A percentile compares a stretch with the other conserved stretches of the same genome.
Conservation (phyloP, 2,888 invertebrate genomes). For the Mellilla xanthometata region DNA sequence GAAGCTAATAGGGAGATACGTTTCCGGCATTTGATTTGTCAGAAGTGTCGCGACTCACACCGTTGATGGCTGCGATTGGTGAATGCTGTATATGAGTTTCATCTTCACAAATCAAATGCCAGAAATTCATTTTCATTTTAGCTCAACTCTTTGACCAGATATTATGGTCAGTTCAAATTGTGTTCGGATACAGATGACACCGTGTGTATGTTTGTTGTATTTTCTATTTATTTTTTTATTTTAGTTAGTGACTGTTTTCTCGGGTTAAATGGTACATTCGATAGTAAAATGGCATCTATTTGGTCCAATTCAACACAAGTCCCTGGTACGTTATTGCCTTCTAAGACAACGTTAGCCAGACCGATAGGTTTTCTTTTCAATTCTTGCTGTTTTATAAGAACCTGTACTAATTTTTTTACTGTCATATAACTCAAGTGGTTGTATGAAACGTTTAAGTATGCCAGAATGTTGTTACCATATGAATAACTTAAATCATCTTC, state of each 20-base stretch:
- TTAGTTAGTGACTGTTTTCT: neutral
- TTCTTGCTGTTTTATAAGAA: neutral
- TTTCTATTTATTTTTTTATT: too few species aligned
- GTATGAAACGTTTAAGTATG: constrained; percentile 4
- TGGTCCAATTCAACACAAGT: neutral
- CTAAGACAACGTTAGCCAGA: neutral
- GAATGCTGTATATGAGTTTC: too few species aligned
- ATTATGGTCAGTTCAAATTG: too few species aligned
- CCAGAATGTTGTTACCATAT: neutral
- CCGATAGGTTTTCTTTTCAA: neutral
- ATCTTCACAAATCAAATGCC: too few species aligned
- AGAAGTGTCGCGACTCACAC: too few species aligned
- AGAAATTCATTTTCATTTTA: too few species aligned
- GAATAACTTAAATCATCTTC: neutral
- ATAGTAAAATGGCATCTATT: neutral
- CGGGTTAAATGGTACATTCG: neutral
- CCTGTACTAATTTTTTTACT: neutral
- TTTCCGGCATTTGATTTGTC: too few species aligned
- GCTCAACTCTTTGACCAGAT: too few species aligned
- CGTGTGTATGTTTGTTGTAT: too few species aligned
- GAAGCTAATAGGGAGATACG: too few species aligned
- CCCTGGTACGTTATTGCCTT: constrained; percentile 2
- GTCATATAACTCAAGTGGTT: neutral
- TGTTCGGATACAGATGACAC: too few species aligned
- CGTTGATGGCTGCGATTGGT: too few species aligned